Evolutionary conservation across 1,140 invertebrate genomes (phyloP).

Genomic region (Halictus rubicundus): DNA sequence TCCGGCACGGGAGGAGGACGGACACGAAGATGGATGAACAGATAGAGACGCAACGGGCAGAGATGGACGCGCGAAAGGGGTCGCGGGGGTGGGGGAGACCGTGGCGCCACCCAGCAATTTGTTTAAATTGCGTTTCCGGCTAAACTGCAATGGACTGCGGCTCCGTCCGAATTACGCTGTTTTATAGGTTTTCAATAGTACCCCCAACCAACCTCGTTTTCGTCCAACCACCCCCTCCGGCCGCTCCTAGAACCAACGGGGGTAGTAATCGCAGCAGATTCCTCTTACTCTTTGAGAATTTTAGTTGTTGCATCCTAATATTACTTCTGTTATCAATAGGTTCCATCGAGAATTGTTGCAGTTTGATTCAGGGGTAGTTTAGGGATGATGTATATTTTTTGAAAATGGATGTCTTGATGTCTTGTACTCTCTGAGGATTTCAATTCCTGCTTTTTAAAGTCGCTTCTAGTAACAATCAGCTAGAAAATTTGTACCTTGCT

Average conservation of each 20-base stretch:
- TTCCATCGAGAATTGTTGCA: too few relatives aligned
- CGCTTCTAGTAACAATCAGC: too few relatives aligned
- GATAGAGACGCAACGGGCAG: constrained; percentile 26
- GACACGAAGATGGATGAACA: constrained; percentile 31
- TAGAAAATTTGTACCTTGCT: too few relatives aligned
- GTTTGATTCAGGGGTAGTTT: too few relatives aligned
- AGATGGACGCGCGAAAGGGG: constrained; percentile 33
- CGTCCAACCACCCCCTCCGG: background rate
- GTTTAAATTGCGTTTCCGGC: constrained; percentile 73
- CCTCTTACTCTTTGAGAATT: too few relatives aligned
- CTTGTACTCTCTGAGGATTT: too few relatives aligned
- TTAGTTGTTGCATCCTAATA: too few relatives aligned
- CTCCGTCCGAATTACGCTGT: constrained; percentile 64
- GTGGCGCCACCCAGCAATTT: constrained; percentile 64
- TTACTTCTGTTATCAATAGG: too few relatives aligned
- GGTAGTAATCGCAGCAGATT: constrained; percentile 22
- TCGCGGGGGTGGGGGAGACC: constrained; percentile 1
- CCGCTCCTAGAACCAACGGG: too few relatives aligned
- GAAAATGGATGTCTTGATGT: too few relatives aligned
- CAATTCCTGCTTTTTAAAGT: too few relatives aligned
- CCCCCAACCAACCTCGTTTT: background rate
- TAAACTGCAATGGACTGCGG: constrained; percentile 67
- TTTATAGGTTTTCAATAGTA: constrained; percentile 67
- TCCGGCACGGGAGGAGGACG: constrained; percentile 21
- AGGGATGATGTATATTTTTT: too few relatives aligned